These are phyloP conservation scores for Dichetophora obliterata DNA, from an alignment of 2,888 invertebrate genomes.

Conservation along the genomic window DNA sequence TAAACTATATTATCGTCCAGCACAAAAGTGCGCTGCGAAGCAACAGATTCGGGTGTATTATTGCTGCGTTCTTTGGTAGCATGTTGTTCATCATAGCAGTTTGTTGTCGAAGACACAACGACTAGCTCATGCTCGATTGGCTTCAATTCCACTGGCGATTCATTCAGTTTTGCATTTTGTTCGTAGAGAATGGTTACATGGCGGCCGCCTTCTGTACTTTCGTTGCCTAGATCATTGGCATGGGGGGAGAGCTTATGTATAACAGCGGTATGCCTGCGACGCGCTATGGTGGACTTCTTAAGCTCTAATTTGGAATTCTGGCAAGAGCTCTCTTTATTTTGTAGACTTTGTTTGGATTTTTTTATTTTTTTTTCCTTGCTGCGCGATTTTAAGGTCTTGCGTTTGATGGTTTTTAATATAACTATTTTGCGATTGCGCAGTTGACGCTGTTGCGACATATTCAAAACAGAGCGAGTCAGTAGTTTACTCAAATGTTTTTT, in stretches of 20 bases:
- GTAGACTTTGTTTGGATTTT: slow-evolving; percentile 11
- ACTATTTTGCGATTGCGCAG: slow-evolving; percentile 60
- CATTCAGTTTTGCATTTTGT: slow-evolving; percentile 12
- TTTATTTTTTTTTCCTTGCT: background rate
- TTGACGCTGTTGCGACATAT: slow-evolving; percentile 55
- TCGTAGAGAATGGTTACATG: background rate
- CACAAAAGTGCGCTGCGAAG: slow-evolving; percentile 3
- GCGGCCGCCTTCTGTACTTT: background rate
- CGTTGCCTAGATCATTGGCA: too few relatives aligned
- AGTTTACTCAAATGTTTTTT: slow-evolving; percentile 49
- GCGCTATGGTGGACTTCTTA: background rate
- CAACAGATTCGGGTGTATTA: background rate
- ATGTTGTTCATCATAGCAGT: slow-evolving; percentile 48
- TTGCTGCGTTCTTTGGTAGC: slow-evolving; percentile 23
- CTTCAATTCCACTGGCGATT: slow-evolving; percentile 10
- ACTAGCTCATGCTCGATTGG: slow-evolving; percentile 47
- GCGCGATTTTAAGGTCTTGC: slow-evolving; percentile 15
- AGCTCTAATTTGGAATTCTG: background rate
- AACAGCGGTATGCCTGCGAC: background rate
- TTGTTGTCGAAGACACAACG: slow-evolving; percentile 49
- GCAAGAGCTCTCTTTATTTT: background rate
- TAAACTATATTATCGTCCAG: slow-evolving; percentile 14
- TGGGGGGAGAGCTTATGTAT: too few relatives aligned
- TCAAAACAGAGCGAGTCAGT: slow-evolving; percentile 55
- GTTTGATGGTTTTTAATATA: slow-evolving; percentile 52